Conservation (phyloP, 64 coral and sea anemone species). For the Hydrozoanthus tunicans region DNA sequence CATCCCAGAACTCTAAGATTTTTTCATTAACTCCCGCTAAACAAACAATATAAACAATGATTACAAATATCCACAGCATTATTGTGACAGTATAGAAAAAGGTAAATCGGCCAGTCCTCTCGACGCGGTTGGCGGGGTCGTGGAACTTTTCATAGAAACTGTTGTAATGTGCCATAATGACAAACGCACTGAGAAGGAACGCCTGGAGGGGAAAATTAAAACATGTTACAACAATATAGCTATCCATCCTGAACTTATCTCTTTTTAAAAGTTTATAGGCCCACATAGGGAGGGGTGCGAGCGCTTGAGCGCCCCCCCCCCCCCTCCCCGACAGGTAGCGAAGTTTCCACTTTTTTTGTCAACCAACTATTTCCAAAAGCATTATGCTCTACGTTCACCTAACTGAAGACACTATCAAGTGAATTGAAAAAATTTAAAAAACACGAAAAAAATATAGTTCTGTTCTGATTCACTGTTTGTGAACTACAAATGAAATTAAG, state of each 20-base stretch:
- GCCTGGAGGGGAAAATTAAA: background rate
- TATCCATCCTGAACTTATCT: no score
- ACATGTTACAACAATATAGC: background rate
- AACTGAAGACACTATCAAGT: no score
- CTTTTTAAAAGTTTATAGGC: no score
- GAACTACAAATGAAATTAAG: no score
- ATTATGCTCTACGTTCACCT: no score
- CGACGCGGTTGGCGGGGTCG: background rate
- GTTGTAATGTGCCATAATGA: conserved; percentile 39
- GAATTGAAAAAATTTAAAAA: no score
- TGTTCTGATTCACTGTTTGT: no score
- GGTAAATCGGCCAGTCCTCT: conserved; percentile 20
- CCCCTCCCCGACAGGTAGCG: no score
- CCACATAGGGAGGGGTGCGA: no score
- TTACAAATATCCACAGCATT: conserved; percentile 58
- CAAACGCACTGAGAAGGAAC: conserved; percentile 22
- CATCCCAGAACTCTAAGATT: conserved; percentile 4
- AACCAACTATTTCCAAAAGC: no score
- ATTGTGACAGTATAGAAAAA: conserved; percentile 39
- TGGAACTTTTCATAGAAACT: conserved; percentile 36
- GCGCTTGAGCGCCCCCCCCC: no score
- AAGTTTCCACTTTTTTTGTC: background rate
- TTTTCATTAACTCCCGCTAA: conserved; percentile 13
- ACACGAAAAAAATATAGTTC: no score
- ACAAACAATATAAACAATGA: conserved; percentile 3